Percentiles rank a stretch among this genome's conserved stretches.
Evolutionary conservation across 2,888 invertebrate genomes (phyloP).

Genomic region (Alviniconcha strummeri): DNA sequence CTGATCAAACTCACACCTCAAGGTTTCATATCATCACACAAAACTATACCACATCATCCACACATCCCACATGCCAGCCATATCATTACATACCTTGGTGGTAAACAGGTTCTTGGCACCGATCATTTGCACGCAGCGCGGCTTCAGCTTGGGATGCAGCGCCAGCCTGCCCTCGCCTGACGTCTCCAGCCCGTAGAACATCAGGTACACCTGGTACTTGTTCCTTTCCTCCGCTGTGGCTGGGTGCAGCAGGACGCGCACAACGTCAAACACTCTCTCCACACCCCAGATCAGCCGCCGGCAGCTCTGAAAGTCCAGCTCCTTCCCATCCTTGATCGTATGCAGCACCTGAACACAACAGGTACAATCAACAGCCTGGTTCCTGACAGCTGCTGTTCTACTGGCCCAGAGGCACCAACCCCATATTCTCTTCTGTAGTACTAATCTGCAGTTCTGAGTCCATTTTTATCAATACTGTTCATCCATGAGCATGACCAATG

Average conservation of each 20-base stretch:
- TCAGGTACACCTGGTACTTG: slow-evolving; percentile 40
- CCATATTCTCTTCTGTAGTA: too few species aligned
- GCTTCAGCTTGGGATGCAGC: slow-evolving; percentile 47
- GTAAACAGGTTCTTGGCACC: slow-evolving; percentile 20
- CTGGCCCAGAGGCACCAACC: too few species aligned
- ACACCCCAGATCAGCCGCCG: slow-evolving; percentile 42
- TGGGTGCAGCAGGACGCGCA: slow-evolving; percentile 39
- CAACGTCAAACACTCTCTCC: slow-evolving; percentile 43
- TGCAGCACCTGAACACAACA: slow-evolving; percentile 2
- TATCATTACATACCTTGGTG: slow-evolving; percentile 11
- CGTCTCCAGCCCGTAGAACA: slow-evolving; percentile 51
- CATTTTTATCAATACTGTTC: too few species aligned
- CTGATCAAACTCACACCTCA: too few species aligned
- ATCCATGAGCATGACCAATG: too few species aligned
- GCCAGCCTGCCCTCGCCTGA: slow-evolving; percentile 36
- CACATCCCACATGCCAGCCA: too few species aligned
- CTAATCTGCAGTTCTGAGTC: too few species aligned
- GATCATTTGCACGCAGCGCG: slow-evolving; percentile 46
- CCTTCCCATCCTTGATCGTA: not conserved
- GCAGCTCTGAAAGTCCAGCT: not conserved
- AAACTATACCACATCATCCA: too few species aligned
- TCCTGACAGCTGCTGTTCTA: too few species aligned
- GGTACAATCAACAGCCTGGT: too few species aligned
- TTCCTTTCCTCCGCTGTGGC: slow-evolving; percentile 37
- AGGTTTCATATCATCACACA: too few species aligned